Percentiles rank a stretch among this genome's conserved stretches.
These are phyloP conservation scores for Gobio gobio DNA, from an alignment of 2,113 vertebrate species.

Conservation along the genomic window DNA sequence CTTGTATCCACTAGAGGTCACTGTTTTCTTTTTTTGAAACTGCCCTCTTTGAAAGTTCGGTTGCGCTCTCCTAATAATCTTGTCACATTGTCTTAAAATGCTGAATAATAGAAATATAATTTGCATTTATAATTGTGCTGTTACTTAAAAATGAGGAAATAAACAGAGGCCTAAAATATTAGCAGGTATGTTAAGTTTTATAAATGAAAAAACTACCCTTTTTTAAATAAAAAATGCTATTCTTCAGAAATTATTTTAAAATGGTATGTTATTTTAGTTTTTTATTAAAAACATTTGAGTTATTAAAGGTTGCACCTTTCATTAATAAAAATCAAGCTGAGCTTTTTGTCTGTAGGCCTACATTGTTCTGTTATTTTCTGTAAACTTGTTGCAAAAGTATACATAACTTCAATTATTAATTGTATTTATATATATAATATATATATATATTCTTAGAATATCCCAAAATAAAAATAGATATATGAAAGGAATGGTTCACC, in stretches of 20 bases:
- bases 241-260: neutral
- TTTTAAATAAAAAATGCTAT: neutral
- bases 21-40: constrained; percentile 23
- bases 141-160: neutral
- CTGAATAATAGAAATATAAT: too few species aligned
- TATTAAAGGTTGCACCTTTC: too few species aligned
- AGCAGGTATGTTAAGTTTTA: neutral
- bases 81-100: neutral
- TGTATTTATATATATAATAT: too few species aligned
- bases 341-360: neutral
- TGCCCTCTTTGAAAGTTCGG: constrained; percentile 8
- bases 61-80: too few species aligned
- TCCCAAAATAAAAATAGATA: neutral
- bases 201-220: too few species aligned
- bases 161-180: neutral
- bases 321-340: too few species aligned
- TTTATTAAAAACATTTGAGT: neutral
- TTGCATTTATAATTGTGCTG: neutral
- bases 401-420: neutral
- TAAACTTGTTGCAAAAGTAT: neutral
- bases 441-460: neutral
- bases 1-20: constrained; percentile 31
- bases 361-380: neutral
- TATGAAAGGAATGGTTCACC: neutral
- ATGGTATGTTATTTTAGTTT: neutral